phyloP scores from a whole-genome alignment of 2,888 invertebrate species.

The Microctonus hyperodae region DNA sequence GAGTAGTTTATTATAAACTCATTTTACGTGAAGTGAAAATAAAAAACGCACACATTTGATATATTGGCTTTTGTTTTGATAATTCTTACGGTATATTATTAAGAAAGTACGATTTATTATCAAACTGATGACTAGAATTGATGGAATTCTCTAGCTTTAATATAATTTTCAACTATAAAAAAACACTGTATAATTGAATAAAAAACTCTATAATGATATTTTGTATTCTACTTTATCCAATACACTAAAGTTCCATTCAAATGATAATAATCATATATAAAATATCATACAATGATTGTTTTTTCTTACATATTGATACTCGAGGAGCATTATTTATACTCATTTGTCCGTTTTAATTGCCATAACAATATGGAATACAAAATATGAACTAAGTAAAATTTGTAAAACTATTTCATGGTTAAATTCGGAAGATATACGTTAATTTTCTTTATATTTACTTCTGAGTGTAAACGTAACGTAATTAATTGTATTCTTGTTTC shows the following conservation, averaged over 20 bases:
- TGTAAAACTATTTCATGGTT: background rate
- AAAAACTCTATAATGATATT: background rate
- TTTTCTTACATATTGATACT: background rate
- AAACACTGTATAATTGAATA: background rate
- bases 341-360: background rate
- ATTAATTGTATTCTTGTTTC: background rate
- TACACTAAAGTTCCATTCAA: background rate
- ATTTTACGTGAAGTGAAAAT: background rate
- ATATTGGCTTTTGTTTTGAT: background rate
- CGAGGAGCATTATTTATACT: background rate
- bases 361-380: background rate
- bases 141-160: background rate
- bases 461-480: background rate
- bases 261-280: too few relatives aligned
- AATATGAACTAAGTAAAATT: background rate
- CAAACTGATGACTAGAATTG: conserved; percentile 15
- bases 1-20: background rate
- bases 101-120: background rate
- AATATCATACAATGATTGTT: too few relatives aligned
- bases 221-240: background rate
- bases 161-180: background rate
- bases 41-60: background rate
- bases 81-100: background rate
- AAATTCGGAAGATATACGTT: conserved; percentile 17
- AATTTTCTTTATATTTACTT: background rate